Evolutionary conservation across 2,113 vertebrate species (phyloP).

Genomic region (Tiliqua scincoides): DNA sequence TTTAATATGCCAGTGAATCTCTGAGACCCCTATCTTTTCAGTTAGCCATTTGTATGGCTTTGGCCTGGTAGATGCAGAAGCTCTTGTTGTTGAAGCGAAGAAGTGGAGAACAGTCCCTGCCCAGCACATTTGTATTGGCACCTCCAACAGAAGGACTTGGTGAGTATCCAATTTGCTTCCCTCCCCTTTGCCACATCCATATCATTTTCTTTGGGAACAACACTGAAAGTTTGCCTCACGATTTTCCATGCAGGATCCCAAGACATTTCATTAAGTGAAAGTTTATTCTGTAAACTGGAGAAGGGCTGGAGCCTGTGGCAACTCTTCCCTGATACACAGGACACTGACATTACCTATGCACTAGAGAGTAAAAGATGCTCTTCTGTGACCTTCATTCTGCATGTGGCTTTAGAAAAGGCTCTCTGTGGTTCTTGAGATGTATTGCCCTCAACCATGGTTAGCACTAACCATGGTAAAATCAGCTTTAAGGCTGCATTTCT

Average conservation of each 20-base stretch:
- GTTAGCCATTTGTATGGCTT: slow-evolving; percentile 96
- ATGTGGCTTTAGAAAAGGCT: too few relatives aligned
- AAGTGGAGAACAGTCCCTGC: slow-evolving; percentile 87
- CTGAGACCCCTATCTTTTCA: slow-evolving; percentile 79
- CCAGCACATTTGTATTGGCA: slow-evolving; percentile 83
- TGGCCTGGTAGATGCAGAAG: slow-evolving; percentile 93
- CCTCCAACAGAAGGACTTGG: slow-evolving; percentile 82
- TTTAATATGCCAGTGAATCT: slow-evolving; percentile 21
- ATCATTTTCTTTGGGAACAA: neutral
- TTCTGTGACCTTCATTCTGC: too few relatives aligned
- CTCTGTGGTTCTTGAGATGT: too few relatives aligned
- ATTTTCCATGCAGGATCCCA: neutral
- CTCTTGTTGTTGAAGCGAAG: slow-evolving; percentile 87
- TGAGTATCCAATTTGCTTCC: slow-evolving; percentile 62
- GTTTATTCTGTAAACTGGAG: neutral
- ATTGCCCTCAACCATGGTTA: too few relatives aligned
- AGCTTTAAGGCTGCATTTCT: too few relatives aligned
- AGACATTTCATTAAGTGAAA: too few relatives aligned
- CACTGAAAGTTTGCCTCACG: neutral
- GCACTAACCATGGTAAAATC: too few relatives aligned
- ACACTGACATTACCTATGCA: neutral
- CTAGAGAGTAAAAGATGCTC: too few relatives aligned
- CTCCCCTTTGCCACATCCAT: too few relatives aligned
- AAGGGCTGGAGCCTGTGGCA: neutral
- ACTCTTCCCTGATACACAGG: too few relatives aligned